Evolutionary conservation across 2,113 vertebrate genomes (phyloP).

Genomic region (Solea solea): DNA sequence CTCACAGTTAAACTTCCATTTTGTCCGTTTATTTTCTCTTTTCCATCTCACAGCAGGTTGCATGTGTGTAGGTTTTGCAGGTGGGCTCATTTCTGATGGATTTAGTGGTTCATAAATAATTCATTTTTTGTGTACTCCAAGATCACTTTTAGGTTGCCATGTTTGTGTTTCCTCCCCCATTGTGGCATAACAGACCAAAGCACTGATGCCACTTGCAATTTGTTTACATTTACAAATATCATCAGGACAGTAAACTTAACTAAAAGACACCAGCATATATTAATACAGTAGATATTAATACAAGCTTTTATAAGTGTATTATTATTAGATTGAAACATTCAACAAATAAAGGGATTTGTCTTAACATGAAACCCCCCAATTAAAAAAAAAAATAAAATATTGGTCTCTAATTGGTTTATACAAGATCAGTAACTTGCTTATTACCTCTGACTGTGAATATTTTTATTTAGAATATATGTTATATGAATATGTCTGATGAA

Average conservation of each 20-base stretch:
- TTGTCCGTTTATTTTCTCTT: not conserved
- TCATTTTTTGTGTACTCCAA: too few species aligned
- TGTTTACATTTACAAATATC: not conserved
- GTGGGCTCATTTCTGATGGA: not conserved
- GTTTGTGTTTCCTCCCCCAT: not conserved
- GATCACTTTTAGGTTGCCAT: not conserved
- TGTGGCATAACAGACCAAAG: not conserved
- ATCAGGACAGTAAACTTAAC: not conserved
- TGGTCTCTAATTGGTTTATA: not conserved
- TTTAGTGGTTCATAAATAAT: not conserved
- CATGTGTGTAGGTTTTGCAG: not conserved
- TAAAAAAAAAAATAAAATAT: too few species aligned
- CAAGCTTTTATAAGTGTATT: not conserved
- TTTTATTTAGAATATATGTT: too few species aligned
- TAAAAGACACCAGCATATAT: not conserved
- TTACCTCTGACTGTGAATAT: not conserved
- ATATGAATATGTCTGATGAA: too few species aligned
- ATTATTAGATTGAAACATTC: not conserved
- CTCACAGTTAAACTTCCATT: conserved; percentile 5
- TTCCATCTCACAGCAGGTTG: conserved; percentile 1
- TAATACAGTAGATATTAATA: not conserved
- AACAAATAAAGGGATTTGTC: not conserved
- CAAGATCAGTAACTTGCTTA: not conserved
- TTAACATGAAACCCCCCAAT: not conserved
- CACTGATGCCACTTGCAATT: too few species aligned